phyloP scores from a whole-genome alignment of 2,113 vertebrate species.

The Hyla sarda region DNA sequence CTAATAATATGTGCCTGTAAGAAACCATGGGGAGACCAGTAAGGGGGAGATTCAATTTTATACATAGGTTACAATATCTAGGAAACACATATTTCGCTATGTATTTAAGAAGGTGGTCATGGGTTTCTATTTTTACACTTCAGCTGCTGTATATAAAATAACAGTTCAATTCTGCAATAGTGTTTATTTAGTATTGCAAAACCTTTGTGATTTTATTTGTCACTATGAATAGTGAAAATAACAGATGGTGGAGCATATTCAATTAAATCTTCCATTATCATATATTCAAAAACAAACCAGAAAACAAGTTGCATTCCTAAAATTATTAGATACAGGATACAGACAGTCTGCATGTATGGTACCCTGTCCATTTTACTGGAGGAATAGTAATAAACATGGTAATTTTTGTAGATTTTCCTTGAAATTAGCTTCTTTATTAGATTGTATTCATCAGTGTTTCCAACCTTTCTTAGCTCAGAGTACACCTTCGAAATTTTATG shows the following conservation, averaged over 20 bases:
- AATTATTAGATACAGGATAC: background rate
- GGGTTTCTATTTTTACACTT: background rate
- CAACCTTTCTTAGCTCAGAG: too few species aligned
- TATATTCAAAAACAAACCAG: constrained; percentile 5
- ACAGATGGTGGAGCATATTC: constrained; percentile 22
- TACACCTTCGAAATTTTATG: too few species aligned
- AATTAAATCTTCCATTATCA: background rate
- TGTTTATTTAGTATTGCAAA: constrained; percentile 6
- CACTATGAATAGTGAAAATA: background rate
- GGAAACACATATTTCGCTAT: background rate
- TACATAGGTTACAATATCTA: background rate
- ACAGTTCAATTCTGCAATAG: background rate
- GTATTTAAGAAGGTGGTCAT: background rate
- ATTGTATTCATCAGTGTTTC: too few species aligned
- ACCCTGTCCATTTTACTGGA: background rate
- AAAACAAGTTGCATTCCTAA: background rate
- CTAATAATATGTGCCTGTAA: too few species aligned
- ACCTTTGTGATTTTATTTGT: background rate
- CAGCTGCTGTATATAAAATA: background rate
- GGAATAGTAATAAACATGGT: background rate
- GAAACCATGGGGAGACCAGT: background rate
- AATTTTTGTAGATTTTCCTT: background rate
- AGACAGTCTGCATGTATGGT: background rate
- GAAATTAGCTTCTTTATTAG: too few species aligned
- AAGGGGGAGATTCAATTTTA: too few species aligned